These are phyloP conservation scores for Cyprinus carpio DNA, from an alignment of 2,113 vertebrate species.

Conservation along the genomic window DNA sequence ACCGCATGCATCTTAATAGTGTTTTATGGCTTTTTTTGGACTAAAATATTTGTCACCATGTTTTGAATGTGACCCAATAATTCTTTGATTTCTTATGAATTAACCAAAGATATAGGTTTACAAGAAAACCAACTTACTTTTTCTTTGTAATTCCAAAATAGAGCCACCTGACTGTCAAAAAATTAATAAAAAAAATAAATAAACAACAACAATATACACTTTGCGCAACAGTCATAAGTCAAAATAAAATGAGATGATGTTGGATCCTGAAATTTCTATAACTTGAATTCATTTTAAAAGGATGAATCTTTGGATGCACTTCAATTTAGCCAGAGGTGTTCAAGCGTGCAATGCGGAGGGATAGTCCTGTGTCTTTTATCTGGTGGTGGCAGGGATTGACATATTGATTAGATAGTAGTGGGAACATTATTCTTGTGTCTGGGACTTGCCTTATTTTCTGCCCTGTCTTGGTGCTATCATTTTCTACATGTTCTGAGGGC, in stretches of 20 bases:
- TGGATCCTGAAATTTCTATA: constrained; percentile 27
- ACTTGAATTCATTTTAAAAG: constrained; percentile 32
- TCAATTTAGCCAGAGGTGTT: constrained; percentile 58
- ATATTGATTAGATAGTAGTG: constrained; percentile 58
- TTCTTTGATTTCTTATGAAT: background rate
- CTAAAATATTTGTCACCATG: background rate
- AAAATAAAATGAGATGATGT: constrained; percentile 23
- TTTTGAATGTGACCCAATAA: background rate
- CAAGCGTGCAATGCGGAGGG: constrained; percentile 35
- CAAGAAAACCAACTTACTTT: background rate
- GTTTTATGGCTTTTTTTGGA: too few species aligned
- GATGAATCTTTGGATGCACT: constrained; percentile 44
- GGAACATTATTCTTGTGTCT: constrained; percentile 43
- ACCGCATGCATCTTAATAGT: too few species aligned
- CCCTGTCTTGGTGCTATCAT: constrained; percentile 17
- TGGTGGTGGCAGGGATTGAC: constrained; percentile 55
- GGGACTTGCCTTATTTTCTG: constrained; percentile 35
- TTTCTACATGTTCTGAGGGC: constrained; percentile 32
- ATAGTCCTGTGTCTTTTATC: constrained; percentile 52
- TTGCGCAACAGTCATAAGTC: constrained; percentile 39
- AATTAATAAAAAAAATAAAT: background rate
- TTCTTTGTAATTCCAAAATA: background rate
- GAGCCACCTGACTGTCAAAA: background rate
- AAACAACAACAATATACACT: background rate
- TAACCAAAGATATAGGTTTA: background rate